phyloP scores from a whole-genome alignment of 2,888 invertebrate species.

The Heliconius charithonia region DNA sequence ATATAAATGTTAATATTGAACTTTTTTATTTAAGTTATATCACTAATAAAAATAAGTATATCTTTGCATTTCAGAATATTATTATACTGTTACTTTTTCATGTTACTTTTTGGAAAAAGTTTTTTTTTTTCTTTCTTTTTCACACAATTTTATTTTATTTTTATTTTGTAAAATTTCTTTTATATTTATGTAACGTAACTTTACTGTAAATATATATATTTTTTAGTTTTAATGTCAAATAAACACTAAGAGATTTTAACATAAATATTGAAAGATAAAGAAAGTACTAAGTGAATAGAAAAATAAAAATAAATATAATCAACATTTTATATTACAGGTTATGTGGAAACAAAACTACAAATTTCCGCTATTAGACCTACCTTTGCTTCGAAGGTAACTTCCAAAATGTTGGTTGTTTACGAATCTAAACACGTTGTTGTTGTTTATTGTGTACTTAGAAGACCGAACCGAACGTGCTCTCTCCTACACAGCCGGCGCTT shows the following conservation, averaged over 20 bases:
- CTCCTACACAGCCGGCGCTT: conserved; percentile 61
- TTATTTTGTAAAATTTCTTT: no score
- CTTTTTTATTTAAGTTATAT: no score
- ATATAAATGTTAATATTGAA: no score
- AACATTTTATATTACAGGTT: neutral
- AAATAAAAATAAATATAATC: neutral
- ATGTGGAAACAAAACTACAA: neutral
- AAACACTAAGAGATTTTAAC: neutral
- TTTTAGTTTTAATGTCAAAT: neutral
- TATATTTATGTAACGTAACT: no score
- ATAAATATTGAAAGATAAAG: neutral
- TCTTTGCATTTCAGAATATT: no score
- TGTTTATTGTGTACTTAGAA: conserved; percentile 69
- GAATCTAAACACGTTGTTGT: conserved; percentile 79
- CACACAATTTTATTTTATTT: no score
- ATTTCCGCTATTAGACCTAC: conserved; percentile 42
- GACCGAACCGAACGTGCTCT: conserved; percentile 60
- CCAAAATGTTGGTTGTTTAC: conserved; percentile 69
- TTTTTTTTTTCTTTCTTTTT: no score
- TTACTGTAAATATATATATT: no score
- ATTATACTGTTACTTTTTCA: no score
- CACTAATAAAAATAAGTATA: no score
- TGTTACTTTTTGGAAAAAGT: no score
- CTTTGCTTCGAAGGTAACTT: conserved; percentile 55
- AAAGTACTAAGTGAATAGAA: neutral